These are phyloP conservation scores for Agonopterix heracliana DNA, from an alignment of 2,888 invertebrate species.

Conservation along the genomic window DNA sequence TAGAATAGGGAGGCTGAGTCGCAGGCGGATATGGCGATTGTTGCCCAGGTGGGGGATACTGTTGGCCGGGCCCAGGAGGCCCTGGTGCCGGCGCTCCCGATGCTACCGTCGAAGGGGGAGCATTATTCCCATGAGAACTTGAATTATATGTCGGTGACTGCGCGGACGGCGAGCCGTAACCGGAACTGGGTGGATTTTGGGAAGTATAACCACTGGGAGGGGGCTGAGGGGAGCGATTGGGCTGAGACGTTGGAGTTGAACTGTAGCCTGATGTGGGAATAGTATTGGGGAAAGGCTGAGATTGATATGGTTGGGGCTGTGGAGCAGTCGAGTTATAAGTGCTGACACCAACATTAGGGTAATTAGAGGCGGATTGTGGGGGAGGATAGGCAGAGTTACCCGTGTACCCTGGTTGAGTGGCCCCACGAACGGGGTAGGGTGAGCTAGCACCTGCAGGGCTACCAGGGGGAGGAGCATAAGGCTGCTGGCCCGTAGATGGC, in stretches of 20 bases:
- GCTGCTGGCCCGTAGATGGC: slow-evolving; percentile 62
- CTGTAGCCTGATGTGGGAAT: slow-evolving; percentile 73
- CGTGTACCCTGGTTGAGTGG: slow-evolving; percentile 61
- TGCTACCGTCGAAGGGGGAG: slow-evolving; percentile 65
- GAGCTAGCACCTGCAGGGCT: slow-evolving; percentile 59
- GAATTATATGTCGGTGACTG: slow-evolving; percentile 80
- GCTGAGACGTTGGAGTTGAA: slow-evolving; percentile 68
- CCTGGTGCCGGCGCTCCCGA: slow-evolving; percentile 68
- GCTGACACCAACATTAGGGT: slow-evolving; percentile 68
- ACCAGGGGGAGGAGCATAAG: slow-evolving; percentile 68
- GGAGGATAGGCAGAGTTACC: slow-evolving; percentile 68
- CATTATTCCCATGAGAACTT: slow-evolving; percentile 72
- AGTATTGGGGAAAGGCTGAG: slow-evolving; percentile 68
- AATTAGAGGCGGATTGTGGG: slow-evolving; percentile 57
- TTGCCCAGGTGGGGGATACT: slow-evolving; percentile 79
- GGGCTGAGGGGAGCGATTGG: slow-evolving; percentile 76
- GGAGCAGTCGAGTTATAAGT: slow-evolving; percentile 66
- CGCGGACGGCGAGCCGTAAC: slow-evolving; percentile 80
- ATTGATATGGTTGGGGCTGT: slow-evolving; percentile 68
- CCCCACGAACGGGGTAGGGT: slow-evolving; percentile 62
- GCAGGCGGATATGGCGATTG: slow-evolving; percentile 80
- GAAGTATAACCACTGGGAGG: slow-evolving; percentile 71
- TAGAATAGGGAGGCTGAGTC: slow-evolving; percentile 75
- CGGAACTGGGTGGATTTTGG: slow-evolving; percentile 74
- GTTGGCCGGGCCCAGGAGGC: slow-evolving; percentile 72